These are phyloP conservation scores for Parthenolecanium corni DNA, from an alignment of 2,888 invertebrate genomes.

Conservation along the genomic window DNA sequence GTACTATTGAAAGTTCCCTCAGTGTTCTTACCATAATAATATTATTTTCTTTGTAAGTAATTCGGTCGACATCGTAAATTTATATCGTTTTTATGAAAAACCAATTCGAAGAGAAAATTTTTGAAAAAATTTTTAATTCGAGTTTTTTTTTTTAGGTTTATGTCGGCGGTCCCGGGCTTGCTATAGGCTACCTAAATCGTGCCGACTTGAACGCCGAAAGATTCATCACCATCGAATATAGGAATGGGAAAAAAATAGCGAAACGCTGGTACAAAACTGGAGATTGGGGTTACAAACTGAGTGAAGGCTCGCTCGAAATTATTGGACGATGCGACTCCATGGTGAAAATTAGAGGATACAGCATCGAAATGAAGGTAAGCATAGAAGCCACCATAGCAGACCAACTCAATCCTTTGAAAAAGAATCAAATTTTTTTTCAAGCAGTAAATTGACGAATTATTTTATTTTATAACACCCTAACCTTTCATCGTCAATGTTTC, in stretches of 20 bases:
- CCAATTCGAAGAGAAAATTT: not conserved
- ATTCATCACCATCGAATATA: constrained; percentile 32
- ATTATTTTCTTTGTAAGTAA: not conserved
- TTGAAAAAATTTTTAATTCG: not conserved
- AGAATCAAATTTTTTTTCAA: not conserved
- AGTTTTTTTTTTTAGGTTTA: constrained; percentile 33
- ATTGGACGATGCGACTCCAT: constrained; percentile 35
- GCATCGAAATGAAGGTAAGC: constrained; percentile 33
- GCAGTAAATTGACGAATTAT: too few species aligned
- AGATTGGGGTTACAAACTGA: constrained; percentile 35
- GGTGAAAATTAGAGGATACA: constrained; percentile 35
- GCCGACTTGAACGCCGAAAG: constrained; percentile 33
- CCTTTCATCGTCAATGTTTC: too few species aligned
- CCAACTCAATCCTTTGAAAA: too few species aligned
- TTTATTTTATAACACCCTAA: too few species aligned
- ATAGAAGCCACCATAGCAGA: too few species aligned
- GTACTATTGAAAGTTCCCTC: not conserved
- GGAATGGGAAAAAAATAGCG: constrained; percentile 31
- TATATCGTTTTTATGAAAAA: not conserved
- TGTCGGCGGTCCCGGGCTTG: constrained; percentile 34
- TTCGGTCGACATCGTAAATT: not conserved
- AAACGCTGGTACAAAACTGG: constrained; percentile 34
- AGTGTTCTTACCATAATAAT: not conserved
- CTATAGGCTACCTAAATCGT: constrained; percentile 35
- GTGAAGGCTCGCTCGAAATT: constrained; percentile 34